phyloP scores from a whole-genome alignment of 2,888 invertebrate genomes.

The Epistrophe eligans region DNA sequence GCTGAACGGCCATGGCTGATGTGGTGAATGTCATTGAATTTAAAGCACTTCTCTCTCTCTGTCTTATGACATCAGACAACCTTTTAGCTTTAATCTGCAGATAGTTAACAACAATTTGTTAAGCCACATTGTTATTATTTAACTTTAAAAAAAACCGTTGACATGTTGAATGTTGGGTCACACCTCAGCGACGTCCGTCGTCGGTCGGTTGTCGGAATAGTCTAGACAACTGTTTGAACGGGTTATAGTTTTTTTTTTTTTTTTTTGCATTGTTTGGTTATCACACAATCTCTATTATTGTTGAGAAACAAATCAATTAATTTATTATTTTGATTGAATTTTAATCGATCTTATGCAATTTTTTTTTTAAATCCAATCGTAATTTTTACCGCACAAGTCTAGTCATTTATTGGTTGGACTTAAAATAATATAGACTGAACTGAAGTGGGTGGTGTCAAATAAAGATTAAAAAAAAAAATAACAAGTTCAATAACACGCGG shows the following conservation, averaged over 20 bases:
- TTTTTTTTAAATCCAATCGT: background rate
- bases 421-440: background rate
- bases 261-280: slow-evolving; percentile 20
- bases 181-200: slow-evolving; percentile 30
- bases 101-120: slow-evolving; percentile 23
- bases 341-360: slow-evolving; percentile 52
- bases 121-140: slow-evolving; percentile 22
- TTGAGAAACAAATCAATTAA: slow-evolving; percentile 40
- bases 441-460: slow-evolving; percentile 48
- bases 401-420: background rate
- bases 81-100: slow-evolving; percentile 26
- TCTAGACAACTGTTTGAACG: slow-evolving; percentile 18
- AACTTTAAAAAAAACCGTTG: slow-evolving; percentile 12
- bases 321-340: slow-evolving; percentile 56
- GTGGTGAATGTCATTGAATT: slow-evolving; percentile 45
- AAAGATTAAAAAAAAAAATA: slow-evolving; percentile 3
- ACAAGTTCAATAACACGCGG: background rate
- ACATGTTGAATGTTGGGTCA: slow-evolving; percentile 38
- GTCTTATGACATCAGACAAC: background rate
- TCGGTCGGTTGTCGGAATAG: background rate
- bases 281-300: background rate
- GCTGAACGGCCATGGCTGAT: slow-evolving; percentile 23
- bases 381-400: slow-evolving; percentile 52
- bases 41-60: slow-evolving; percentile 10
- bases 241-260: background rate